Conservation (phyloP, 2,113 vertebrate genomes). For the Neotoma lepida region DNA sequence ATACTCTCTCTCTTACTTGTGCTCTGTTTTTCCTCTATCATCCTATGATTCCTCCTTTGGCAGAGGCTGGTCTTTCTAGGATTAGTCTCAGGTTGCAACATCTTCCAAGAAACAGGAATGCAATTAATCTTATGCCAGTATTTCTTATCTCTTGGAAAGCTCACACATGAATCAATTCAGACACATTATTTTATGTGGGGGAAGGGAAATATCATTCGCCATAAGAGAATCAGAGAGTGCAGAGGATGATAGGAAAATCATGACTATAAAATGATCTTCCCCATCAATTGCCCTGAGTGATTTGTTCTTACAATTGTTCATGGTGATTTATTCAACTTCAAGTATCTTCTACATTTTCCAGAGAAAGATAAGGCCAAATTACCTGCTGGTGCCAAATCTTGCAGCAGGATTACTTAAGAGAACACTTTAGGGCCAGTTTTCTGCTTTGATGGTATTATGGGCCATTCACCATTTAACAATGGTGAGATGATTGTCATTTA, state of each 20-base stretch:
- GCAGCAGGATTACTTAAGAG: conserved; percentile 58
- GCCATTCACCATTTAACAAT: conserved; percentile 78
- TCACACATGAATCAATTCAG: conserved; percentile 7
- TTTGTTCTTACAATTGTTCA: conserved; percentile 69
- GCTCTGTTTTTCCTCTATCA: background rate
- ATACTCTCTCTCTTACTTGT: background rate
- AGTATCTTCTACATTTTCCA: conserved; percentile 61
- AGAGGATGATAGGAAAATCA: conserved; percentile 62
- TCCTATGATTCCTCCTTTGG: background rate
- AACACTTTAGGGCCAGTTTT: conserved; percentile 65
- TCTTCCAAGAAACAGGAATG: conserved; percentile 22
- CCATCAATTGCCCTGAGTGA: conserved; percentile 22
- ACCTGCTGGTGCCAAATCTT: conserved; percentile 72
- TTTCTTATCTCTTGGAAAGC: conserved; percentile 36
- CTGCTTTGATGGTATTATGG: conserved; percentile 71
- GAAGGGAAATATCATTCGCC: conserved; percentile 37
- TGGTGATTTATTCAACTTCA: conserved; percentile 76
- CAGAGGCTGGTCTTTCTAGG: background rate
- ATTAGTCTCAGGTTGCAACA: background rate
- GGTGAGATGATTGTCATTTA: conserved; percentile 78
- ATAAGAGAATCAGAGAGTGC: background rate
- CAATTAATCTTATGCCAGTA: conserved; percentile 28
- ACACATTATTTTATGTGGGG: background rate
- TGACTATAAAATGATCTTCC: conserved; percentile 66
- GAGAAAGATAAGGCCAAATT: conserved; percentile 68